These are phyloP conservation scores for Carettochelys insculpta DNA, from an alignment of 2,113 vertebrate genomes.

Conservation along the genomic window DNA sequence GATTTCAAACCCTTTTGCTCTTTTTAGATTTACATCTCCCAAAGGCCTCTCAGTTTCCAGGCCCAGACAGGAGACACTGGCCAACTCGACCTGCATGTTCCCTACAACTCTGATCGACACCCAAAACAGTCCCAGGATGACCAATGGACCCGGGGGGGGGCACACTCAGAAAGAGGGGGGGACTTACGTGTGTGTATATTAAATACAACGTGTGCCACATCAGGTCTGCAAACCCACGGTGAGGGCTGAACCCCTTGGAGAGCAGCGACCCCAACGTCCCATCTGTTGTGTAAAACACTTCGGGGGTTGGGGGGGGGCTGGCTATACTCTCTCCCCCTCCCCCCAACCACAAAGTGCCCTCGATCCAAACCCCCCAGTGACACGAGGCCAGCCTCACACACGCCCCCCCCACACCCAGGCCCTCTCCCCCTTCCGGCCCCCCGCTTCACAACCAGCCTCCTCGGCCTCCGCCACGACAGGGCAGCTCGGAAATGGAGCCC, in stretches of 20 bases:
- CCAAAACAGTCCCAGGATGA: conserved; percentile 45
- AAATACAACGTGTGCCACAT: not conserved
- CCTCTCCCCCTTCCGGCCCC: not conserved
- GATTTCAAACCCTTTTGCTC: not conserved
- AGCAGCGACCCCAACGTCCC: not conserved
- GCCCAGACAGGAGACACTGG: not conserved
- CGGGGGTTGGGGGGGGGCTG: too few relatives aligned
- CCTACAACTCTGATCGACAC: not conserved
- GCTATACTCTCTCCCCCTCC: not conserved
- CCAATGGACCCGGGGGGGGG: rapidly evolving
- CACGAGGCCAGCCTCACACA: not conserved
- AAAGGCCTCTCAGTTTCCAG: not conserved
- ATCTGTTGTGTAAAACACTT: not conserved
- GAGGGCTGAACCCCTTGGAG: not conserved
- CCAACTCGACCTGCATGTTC: not conserved
- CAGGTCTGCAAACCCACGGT: not conserved
- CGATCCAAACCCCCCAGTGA: not conserved
- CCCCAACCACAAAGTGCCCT: not conserved
- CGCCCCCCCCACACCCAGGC: not conserved
- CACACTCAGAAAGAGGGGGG: rapidly evolving
- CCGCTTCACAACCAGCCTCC: not conserved
- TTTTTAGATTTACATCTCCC: not conserved
- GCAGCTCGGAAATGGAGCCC: not conserved
- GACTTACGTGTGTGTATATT: not conserved
- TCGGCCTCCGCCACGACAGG: not conserved